phyloP scores from a whole-genome alignment of 2,113 vertebrate genomes.

The Macrotis lagotis region DNA sequence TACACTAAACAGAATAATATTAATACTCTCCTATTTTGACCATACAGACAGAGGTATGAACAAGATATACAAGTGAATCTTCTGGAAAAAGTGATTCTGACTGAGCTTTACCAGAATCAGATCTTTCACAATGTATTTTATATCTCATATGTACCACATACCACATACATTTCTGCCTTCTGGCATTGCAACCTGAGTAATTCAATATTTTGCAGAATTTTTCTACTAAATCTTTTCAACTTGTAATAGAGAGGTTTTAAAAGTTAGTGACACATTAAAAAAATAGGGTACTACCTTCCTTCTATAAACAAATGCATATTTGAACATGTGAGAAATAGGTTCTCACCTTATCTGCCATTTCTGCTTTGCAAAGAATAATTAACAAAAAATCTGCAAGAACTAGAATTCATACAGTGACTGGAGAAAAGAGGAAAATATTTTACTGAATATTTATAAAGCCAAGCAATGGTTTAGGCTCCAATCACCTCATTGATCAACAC shows the following conservation, averaged over 20 bases:
- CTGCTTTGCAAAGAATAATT: neutral
- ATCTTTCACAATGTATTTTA: neutral
- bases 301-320: neutral
- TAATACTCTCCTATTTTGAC: neutral
- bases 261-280: neutral
- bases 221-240: neutral
- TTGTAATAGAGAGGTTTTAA: neutral
- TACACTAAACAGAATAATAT: neutral
- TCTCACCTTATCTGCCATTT: neutral
- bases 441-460: neutral
- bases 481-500: neutral
- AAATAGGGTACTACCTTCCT: neutral
- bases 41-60: neutral
- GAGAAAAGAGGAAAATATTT: neutral
- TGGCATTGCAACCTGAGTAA: neutral
- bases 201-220: neutral
- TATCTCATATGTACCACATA: neutral
- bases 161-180: neutral
- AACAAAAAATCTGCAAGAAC: neutral
- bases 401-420: neutral
- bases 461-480: neutral
- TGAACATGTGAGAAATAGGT: neutral
- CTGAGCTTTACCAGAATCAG: neutral
- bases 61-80: neutral
- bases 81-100: neutral